Evolutionary conservation across 2,113 vertebrate species (phyloP), one percentile per base, ranked within the genome.

Genomic region (Takifugu flavidus): DNA sequence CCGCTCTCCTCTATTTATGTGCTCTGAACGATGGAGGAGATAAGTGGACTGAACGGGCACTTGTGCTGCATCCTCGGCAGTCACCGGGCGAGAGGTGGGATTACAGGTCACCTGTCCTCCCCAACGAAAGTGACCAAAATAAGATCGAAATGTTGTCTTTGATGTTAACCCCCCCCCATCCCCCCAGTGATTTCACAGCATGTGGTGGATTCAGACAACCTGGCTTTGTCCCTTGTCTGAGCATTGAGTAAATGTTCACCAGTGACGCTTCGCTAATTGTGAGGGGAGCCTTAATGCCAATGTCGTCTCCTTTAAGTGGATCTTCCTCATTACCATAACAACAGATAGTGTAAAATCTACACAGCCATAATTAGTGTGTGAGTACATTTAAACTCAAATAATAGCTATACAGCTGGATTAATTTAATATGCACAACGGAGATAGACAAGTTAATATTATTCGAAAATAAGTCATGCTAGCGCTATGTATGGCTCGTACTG

Each of bases 141-240:
- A 13, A 25, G 15, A 56, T 52, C 11, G 34, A 10, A 4, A 47
- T 56, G 42, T 12, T 20, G 58, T 29, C 54, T 42, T 53, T 42
- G 13, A 45, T 15, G 49, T 31, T 31, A 26, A 49, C 34, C 53
- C 2, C 55, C 15, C 20, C 20, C 20, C 20, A 26, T 51, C 34
- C 53, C 2, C 55, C 1, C 15, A 56, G 0, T 15, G 0, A 58
- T 71, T 76, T 75, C 75, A 66, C 42, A 78, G 52, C 44, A 29
- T 51, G 68, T 74, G 63, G 80, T 81, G 45, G 70, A 44, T 2
- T 42, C 52, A 20, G 14, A 56, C 55, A 70, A 59, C 62, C 25
- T 68, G 51, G 62, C 74, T 59, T 62, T 13, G 70, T 39, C 34
- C 34, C 34, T 39, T 39, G 34, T 39, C 25, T 8, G 59, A 44